Evolutionary conservation across 1,140 invertebrate genomes (phyloP), one percentile per base, ranked within the genome.

Genomic region (Halictus rubicundus): DNA sequence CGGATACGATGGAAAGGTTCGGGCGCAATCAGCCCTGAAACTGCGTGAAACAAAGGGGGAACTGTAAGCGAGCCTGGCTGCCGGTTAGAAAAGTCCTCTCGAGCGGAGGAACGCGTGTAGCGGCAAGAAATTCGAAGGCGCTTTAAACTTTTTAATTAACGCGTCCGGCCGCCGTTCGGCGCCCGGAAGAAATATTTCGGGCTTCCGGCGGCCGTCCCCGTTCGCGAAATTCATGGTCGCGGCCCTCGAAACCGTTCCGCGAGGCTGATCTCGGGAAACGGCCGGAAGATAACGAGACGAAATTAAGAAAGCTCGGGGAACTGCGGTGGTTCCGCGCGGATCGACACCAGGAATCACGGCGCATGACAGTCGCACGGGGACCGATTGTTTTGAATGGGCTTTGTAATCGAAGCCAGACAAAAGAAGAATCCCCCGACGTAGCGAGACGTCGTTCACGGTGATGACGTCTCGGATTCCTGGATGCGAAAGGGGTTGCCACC

Each of bases 381-480:
- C 42, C 8, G 23, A 79, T 84, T 57, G 82, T 83, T 88, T 85
- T 82, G 68, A 85, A 88, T 85, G 81, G 79, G 37, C 77, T 77
- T 60, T 78, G 76, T 88, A 88, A 89, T 89, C 87, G 83, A 80
- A 12, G 64, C 23, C 64, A 77, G 87, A 89, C 85, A 84, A 88
- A 88, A 87, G 85, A 87, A 82, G 64, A 46, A 71, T 63, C 80
- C 76, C 76, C 37, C 39, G 74, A 64, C 49, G 68, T 82, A 42
- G 57, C 68, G 77, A 79, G 80, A 73, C 68, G 83, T 84, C 71
- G 77, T 14, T 69, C 27, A 54, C 27, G 39, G 66, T 68, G 39
- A 52, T 42, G 54, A 21, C 39, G 82, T 82, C 84, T 82, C 75
- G 68, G 52, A 46, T 46, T 46, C 42, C 42, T 76, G 82, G 80